Evolutionary conservation across 1,140 invertebrate species (phyloP).

Genomic region (Pseudomyrmex concolor): DNA sequence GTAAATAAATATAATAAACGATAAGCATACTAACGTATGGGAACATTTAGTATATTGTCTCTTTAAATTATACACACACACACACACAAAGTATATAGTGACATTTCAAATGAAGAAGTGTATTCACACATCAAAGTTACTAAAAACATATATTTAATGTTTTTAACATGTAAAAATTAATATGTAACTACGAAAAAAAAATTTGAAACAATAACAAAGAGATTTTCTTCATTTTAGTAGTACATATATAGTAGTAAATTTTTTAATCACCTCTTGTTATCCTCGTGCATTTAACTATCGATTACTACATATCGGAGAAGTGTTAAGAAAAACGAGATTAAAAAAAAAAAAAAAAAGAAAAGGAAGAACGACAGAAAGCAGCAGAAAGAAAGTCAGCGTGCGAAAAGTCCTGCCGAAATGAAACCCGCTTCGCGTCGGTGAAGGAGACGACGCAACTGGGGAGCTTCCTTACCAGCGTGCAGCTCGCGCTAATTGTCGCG

Average conservation of each 20-base stretch:
- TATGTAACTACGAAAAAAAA: too few relatives aligned
- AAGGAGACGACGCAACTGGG: not conserved
- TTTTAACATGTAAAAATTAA: too few relatives aligned
- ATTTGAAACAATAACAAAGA: not conserved
- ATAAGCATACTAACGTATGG: not conserved
- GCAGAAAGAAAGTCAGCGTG: not conserved
- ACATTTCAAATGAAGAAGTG: too few relatives aligned
- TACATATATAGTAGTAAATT: too few relatives aligned
- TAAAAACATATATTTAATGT: too few relatives aligned
- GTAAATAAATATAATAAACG: not conserved
- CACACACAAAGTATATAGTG: not conserved
- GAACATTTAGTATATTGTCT: not conserved
- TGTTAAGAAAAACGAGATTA: not conserved
- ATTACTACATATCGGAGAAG: not conserved
- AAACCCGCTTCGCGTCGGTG: too few relatives aligned
- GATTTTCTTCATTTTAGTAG: not conserved
- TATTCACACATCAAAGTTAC: too few relatives aligned
- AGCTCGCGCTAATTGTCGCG: constrained; percentile 23
- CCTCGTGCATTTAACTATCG: too few relatives aligned
- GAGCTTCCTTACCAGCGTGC: constrained; percentile 36
- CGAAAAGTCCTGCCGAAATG: not conserved
- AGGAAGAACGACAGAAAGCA: not conserved
- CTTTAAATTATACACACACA: not conserved
- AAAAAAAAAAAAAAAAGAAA: not conserved
- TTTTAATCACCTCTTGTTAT: too few relatives aligned